Base-by-base conservation (phyloP, 1,140 invertebrate genomes). In the Potamilus streckersoni region DNA sequence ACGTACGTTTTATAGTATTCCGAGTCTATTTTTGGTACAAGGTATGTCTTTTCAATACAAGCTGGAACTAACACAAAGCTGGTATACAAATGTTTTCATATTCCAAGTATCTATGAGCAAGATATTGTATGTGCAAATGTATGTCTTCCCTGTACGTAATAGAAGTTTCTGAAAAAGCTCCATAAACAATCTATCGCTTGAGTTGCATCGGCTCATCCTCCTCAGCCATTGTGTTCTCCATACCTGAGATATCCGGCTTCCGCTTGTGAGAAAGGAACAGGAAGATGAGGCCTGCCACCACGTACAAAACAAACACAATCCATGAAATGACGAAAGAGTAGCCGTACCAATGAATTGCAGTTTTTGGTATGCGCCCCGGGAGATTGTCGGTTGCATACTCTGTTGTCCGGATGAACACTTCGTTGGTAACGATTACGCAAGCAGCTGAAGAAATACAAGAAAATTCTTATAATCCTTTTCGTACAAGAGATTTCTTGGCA, bases 241-340 rank as follows among this genome's bases (percentile, higher is more conserved):
- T 93, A 57, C 80, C 83, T 16, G 76, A 78, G 82, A 95, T 94
- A 83, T 94, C 93, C 14, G 94, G 93, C 91, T 96, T 96, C 69
- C 94, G 93, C 79, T 90, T 90, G 16, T 85, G 79, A 0, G 95
- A 96, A 83, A 93, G 95, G 83, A 94, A 91, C 69, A 96, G 92
- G 86, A 96, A 96, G 63, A 93, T 91, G 49, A 93, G 90, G 4
- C 94, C 94, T 8, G 94, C 92, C 20, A 93, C 79, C 15, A 95
- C 84, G 86, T 94, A 95, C n/a, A 93, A 90, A 13, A 93, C 87
- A 70, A 96, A 95, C 2, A 94, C 94, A 73, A 95, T 91, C 94
- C 95, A 96, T 2, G 94, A 95, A 65, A 96, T 85, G 84, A 93
- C 93, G 87, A 95, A 93, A 20, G 95, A 96, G 84, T 92, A 95